Conservation (phyloP, 1,140 invertebrate genomes). For the Centruroides sculpturatus region DNA sequence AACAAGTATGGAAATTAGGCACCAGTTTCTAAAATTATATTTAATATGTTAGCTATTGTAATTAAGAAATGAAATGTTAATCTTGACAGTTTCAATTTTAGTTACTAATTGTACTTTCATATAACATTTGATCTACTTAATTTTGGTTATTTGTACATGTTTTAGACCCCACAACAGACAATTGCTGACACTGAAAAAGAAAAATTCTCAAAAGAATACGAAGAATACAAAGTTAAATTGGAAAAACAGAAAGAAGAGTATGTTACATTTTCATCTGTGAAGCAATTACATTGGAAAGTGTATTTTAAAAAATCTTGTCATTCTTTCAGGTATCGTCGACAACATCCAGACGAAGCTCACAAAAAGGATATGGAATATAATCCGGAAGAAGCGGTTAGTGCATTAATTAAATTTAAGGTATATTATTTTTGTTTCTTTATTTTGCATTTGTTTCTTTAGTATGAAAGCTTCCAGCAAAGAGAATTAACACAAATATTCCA, state of each 20-base stretch:
- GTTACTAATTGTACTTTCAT: too few relatives aligned
- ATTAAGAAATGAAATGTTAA: too few relatives aligned
- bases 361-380: conserved; percentile 22
- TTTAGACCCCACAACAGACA: conserved; percentile 10
- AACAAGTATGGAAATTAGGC: too few relatives aligned
- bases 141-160: too few relatives aligned
- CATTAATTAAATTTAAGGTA: background rate
- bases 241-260: conserved; percentile 87
- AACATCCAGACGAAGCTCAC: conserved; percentile 25
- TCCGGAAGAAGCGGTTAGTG: conserved; percentile 25
- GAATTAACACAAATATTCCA: conserved; percentile 86
- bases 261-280: conserved; percentile 17
- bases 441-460: conserved; percentile 31
- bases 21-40: too few relatives aligned
- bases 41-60: too few relatives aligned
- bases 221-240: conserved; percentile 83
- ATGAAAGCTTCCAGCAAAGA: conserved; percentile 73
- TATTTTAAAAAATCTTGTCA: too few relatives aligned
- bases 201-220: conserved; percentile 80
- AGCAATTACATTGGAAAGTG: too few relatives aligned
- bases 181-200: conserved; percentile 59
- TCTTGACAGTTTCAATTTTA: too few relatives aligned
- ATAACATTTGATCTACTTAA: too few relatives aligned
- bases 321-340: conserved; percentile 25
- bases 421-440: background rate